Conservation (phyloP, 2,888 invertebrate genomes). For the Ypsolopha sequella region DNA sequence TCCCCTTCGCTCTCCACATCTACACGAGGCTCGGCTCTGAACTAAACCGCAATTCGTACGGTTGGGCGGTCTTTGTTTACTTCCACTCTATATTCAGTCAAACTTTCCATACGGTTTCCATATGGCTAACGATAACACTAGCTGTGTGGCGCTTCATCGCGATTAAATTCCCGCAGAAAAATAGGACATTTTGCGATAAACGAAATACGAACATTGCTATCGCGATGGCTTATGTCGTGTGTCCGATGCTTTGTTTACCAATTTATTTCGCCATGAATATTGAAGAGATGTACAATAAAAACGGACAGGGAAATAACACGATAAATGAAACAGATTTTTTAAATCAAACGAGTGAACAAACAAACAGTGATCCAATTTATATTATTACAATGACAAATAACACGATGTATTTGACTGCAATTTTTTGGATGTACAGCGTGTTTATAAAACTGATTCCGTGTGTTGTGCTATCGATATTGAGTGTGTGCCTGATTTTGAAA, state of each 20-base stretch:
- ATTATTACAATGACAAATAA: conserved; percentile 76
- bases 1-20: conserved; percentile 88
- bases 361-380: conserved; percentile 67
- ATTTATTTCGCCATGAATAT: conserved; percentile 85
- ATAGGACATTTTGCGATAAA: conserved; percentile 85
- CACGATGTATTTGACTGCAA: conserved; percentile 74
- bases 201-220: conserved; percentile 82
- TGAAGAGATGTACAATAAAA: conserved; percentile 36
- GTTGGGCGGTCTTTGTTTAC: conserved; percentile 86
- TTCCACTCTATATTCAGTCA: conserved; percentile 93
- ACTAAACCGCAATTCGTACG: conserved; percentile 68
- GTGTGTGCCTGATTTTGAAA: conserved; percentile 81
- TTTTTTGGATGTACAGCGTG: conserved; percentile 94
- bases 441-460: conserved; percentile 94
- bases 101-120: conserved; percentile 90
- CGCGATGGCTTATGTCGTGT: conserved; percentile 81
- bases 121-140: conserved; percentile 92
- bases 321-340: conserved; percentile 14
- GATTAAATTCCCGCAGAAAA: conserved; percentile 87
- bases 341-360: conserved; percentile 13
- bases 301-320: background rate
- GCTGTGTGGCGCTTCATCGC: conserved; percentile 95
- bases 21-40: conserved; percentile 72
- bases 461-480: conserved; percentile 85
- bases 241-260: conserved; percentile 88